These are phyloP conservation scores for Periophthalmodon schlosseri DNA, from an alignment of 2,113 vertebrate genomes.

Conservation along the genomic window DNA sequence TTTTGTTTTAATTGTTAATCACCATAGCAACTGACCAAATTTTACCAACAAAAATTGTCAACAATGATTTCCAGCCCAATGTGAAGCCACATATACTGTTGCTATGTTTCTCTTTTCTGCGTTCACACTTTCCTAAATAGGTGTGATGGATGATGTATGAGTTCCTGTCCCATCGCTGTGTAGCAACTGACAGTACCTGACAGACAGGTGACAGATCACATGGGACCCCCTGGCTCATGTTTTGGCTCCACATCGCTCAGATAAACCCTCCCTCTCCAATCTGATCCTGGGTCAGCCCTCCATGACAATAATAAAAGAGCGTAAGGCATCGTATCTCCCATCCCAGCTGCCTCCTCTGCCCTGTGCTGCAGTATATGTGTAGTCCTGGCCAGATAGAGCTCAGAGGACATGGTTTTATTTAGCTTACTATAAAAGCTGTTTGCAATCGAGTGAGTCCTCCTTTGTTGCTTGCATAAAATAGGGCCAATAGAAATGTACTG, in stretches of 20 bases:
- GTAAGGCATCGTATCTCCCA: constrained; percentile 16
- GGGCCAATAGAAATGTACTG: constrained; percentile 27
- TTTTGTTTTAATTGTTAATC: too few species aligned
- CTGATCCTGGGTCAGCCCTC: constrained; percentile 33
- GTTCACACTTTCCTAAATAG: constrained; percentile 24
- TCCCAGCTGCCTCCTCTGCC: constrained; percentile 22
- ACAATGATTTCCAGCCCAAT: not conserved
- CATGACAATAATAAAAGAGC: not conserved
- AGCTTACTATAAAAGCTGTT: constrained; percentile 18
- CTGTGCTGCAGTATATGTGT: constrained; percentile 11
- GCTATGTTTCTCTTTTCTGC: not conserved
- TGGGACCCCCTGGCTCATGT: constrained; percentile 38
- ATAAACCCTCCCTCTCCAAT: constrained; percentile 24
- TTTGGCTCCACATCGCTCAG: constrained; percentile 27
- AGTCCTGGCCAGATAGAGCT: constrained; percentile 12
- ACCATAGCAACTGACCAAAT: too few species aligned
- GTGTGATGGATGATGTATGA: constrained; percentile 46
- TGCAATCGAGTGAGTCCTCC: constrained; percentile 15
- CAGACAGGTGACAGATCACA: constrained; percentile 55
- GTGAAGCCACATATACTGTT: not conserved
- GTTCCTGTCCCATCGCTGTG: constrained; percentile 24
- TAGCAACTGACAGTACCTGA: constrained; percentile 34
- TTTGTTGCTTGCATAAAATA: constrained; percentile 25
- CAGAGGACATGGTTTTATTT: constrained; percentile 27
- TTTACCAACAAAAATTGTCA: not conserved